phyloP scores from a whole-genome alignment of 2,797 vertebrate genomes.

The Chelmon rostratus region DNA sequence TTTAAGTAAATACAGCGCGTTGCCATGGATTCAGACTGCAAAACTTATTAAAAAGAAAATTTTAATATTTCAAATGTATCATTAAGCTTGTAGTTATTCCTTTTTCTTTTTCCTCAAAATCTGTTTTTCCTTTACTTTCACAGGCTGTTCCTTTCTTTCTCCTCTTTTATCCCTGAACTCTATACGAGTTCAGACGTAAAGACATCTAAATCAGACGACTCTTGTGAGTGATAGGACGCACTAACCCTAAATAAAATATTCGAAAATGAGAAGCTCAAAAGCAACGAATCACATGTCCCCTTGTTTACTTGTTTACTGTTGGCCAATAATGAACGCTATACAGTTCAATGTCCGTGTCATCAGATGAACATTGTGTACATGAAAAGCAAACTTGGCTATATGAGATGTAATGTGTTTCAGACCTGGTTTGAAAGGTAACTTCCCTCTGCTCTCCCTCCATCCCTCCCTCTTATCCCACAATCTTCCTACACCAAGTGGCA shows the following conservation, averaged over 20 bases:
- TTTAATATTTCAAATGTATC: constrained; percentile 55
- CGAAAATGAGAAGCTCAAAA: background rate
- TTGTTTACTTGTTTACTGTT: background rate
- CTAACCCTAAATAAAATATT: background rate
- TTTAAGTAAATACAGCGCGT: constrained; percentile 55
- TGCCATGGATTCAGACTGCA: constrained; percentile 56
- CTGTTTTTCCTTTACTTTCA: background rate
- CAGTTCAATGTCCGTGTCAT: background rate
- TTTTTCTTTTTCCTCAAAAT: constrained; percentile 4
- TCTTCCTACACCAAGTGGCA: constrained; percentile 34
- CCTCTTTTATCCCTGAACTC: background rate
- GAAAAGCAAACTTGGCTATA: background rate
- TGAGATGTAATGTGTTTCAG: background rate
- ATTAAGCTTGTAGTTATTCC: constrained; percentile 59
- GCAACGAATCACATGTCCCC: background rate
- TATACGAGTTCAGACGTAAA: background rate
- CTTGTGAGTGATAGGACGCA: background rate
- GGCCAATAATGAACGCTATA: background rate
- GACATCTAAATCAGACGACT: background rate
- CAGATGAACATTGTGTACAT: background rate
- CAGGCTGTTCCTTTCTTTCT: background rate
- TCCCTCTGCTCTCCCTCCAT: no score
- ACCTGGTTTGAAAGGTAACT: no score
- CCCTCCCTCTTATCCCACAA: constrained; percentile 24
- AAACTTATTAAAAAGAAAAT: constrained; percentile 46